Base-by-base conservation (phyloP, 2,888 invertebrate genomes). In the Hypercompe scribonia region DNA sequence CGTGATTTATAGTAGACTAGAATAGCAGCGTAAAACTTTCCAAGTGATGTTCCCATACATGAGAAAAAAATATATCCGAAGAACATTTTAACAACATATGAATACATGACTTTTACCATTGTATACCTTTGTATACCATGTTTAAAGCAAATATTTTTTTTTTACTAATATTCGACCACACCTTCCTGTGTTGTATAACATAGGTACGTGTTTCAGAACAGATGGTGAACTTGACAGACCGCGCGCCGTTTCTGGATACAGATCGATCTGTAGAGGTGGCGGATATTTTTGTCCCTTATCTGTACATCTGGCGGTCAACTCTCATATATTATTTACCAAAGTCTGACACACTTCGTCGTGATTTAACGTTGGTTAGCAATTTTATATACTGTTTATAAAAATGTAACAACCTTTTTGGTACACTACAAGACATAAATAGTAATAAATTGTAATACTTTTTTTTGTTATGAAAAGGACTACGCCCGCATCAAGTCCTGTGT, bases 211-310 rank as follows among this genome's bases (percentile, higher is more conserved):
- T 61, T 28, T 61, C 31, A 15, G 31, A 58, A 28, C 58, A 28
- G 11, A 13, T 61, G 61, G 31, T 61, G 61, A 61, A 61, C 31
- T 61, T 61, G 61, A 61, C 21, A 39, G n/a, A 28, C 31, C 33
- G 18, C 8, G 42, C 33, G 33, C 46, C 31, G 31, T 68, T 42
- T 46, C 33, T 33, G 58, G 24, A 28, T 54, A 54, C 39, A 61
- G 42, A 72, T 72, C 63, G 71, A 72, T 72, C 71, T 63, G 18
- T 10, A 31, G 28, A 58, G 36, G 11, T 34, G 28, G n/a, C 42
- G 34, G 42, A 34, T 72, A 72, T 72, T 72, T 72, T 72, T 72
- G 63, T 67, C 71, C 46, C 34, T 33, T 24, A 24, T 18, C 33
- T 34, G 34, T 24, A 42, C 34, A 39, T 54, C 33, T 54, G 65